Evolutionary conservation across 2,113 vertebrate species (phyloP).

Genomic region (Lycaon pictus): DNA sequence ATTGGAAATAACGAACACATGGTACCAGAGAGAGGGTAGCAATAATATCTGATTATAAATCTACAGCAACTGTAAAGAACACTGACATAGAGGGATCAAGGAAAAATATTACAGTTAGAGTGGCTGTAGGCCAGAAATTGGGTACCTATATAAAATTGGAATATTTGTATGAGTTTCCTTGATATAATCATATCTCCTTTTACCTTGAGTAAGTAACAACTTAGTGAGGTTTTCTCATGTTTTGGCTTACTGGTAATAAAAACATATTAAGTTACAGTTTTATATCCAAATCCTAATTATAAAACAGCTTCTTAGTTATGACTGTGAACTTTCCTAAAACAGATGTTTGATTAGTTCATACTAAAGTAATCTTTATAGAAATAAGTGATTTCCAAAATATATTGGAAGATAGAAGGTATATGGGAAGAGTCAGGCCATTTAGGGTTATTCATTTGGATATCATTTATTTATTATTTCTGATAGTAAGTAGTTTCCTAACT

Average conservation of each 20-base stretch:
- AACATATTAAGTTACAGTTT: neutral
- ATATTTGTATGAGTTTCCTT: slow-evolving; percentile 22
- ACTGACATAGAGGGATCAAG: neutral
- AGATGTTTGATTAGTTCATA: neutral
- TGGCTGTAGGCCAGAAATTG: neutral
- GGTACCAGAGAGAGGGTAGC: neutral
- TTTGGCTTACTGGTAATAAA: slow-evolving; percentile 44
- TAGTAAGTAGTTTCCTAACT: slow-evolving; percentile 7
- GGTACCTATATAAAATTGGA: neutral
- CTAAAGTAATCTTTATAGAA: neutral
- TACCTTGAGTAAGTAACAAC: slow-evolving; percentile 38
- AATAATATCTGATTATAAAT: neutral
- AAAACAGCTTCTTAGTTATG: slow-evolving; percentile 24
- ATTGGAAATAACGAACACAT: neutral
- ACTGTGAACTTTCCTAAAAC: slow-evolving; percentile 36
- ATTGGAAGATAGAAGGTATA: neutral
- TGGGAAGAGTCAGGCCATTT: neutral
- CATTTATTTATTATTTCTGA: slow-evolving; percentile 2
- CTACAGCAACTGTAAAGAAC: neutral
- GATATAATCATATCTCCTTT: neutral
- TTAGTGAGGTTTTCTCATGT: neutral
- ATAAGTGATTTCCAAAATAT: slow-evolving; percentile 19
- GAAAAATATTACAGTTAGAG: neutral
- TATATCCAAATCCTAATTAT: slow-evolving; percentile 20
- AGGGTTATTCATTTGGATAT: neutral